A percentile compares a stretch with the other conserved stretches of the same genome.
Conservation (phyloP, 2,113 vertebrate species). For the Chiloscyllium plagiosum region DNA sequence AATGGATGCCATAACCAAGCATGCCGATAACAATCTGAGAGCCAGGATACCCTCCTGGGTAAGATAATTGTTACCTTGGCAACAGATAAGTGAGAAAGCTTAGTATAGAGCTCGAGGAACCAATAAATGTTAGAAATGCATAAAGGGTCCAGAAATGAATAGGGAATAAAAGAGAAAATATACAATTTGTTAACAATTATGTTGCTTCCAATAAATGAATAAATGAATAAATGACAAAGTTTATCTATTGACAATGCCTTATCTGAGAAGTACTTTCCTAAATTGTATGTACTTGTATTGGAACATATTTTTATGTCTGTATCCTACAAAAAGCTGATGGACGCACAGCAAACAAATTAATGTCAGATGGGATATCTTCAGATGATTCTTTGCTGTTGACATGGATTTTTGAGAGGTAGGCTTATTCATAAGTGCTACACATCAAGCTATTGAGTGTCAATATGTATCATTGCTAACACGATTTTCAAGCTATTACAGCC, state of each 20-base stretch:
- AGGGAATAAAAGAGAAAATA: neutral
- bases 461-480: too few relatives aligned
- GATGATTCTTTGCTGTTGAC: too few relatives aligned
- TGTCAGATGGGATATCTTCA: too few relatives aligned
- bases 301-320: neutral
- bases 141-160: neutral
- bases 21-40: neutral
- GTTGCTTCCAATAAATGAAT: neutral
- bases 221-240: neutral
- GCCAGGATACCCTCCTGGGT: neutral
- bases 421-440: too few relatives aligned
- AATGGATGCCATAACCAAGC: neutral
- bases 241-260: neutral
- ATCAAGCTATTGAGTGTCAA: too few relatives aligned
- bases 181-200: neutral
- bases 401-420: too few relatives aligned
- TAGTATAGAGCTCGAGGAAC: neutral
- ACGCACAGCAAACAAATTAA: too few relatives aligned
- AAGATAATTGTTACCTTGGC: constrained; percentile 8
- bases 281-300: neutral
- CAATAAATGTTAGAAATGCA: neutral
- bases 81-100: neutral
- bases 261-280: neutral
- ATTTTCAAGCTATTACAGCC: too few relatives aligned
- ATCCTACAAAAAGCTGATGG: too few relatives aligned